A percentile compares a stretch with the other conserved stretches of the same genome.
These are phyloP conservation scores for Fragum sueziense DNA, from an alignment of 2,888 invertebrate genomes.

Conservation along the genomic window DNA sequence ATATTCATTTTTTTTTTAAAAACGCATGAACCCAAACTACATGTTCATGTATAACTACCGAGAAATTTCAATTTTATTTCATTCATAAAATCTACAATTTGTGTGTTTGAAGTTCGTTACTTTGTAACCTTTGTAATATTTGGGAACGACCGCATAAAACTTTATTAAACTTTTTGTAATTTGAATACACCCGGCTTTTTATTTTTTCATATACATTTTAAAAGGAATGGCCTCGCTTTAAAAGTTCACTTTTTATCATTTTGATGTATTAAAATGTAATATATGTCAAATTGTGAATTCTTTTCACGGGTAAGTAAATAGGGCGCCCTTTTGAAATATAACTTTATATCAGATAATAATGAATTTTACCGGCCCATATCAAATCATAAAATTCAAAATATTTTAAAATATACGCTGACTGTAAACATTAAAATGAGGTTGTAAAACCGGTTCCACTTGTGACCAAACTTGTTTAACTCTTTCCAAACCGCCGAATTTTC, in stretches of 20 bases:
- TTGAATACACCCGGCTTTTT: neutral
- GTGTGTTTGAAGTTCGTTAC: conserved; percentile 7
- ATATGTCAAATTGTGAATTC: conserved; percentile 20
- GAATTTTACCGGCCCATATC: conserved; percentile 27
- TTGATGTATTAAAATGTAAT: conserved; percentile 26
- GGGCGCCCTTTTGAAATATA: conserved; percentile 23
- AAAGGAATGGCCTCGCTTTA: conserved; percentile 7
- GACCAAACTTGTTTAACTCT: neutral
- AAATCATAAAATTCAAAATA: conserved; percentile 27
- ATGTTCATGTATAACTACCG: neutral
- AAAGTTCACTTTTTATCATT: conserved; percentile 18
- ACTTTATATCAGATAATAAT: conserved; percentile 21
- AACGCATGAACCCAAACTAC: too few species aligned
- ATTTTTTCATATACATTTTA: conserved; percentile 9
- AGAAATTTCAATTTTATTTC: conserved; percentile 5
- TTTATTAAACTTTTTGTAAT: conserved; percentile 17
- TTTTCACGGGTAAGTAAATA: conserved; percentile 10
- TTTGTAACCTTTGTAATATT: neutral
- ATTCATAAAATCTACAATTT: neutral
- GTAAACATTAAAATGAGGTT: conserved; percentile 10
- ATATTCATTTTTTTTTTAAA: too few species aligned
- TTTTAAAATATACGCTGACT: conserved; percentile 21
- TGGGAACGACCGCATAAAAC: neutral
- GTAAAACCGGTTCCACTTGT: conserved; percentile 16
- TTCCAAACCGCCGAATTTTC: too few species aligned